Evolutionary conservation across 2,113 vertebrate genomes (phyloP), one percentile per base, ranked within the genome.

Genomic region (Ceyx cyanopectus): DNA sequence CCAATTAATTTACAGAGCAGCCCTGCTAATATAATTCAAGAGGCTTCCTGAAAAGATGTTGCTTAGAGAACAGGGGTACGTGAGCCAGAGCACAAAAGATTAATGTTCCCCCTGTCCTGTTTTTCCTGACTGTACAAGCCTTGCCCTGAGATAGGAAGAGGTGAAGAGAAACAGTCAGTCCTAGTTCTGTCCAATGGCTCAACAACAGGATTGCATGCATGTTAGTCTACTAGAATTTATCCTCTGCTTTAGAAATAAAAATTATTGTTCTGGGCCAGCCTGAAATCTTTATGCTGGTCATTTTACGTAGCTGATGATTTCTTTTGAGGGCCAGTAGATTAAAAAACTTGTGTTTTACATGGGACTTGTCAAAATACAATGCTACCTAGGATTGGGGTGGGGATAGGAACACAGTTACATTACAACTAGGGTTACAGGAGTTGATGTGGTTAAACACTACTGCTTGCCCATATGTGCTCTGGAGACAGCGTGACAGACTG

Each of bases 401-500:
- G 23, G 23, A 14, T 48, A 61, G 69, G 45, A 85, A 50, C 54
- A 46, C 7, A 24, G 48, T 43, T 29, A n/a, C 8, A 3, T 41
- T 37, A 50, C 46, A 20, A 2, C 19, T 45, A 53, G 56, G 46
- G 78, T 87, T 93, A 73, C 62, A 51, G 79, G 75, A 91, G 74
- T 70, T 79, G 70, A 82, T 80, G 81, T 85, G 58, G 70, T 79
- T 85, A 79, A 92, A 82, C 62, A 50, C 32, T 73, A 50, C 32
- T 73, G 67, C 41, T n/a, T 19, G 67, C 60, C 54, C 45, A 24
- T 76, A 40, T 76, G 63, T 76, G 62, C 32, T 89, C 63, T 85
- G 82, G 65, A 82, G 60, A 85, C 73, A 87, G 89, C 68, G 82
- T 77, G 92, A 63, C 79, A 91, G 90, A 66, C 90, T 74, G 75